Conservation (phyloP, 37 sponge, comb jelly and placozoan genomes). For the Dysidea cf. avara region DNA sequence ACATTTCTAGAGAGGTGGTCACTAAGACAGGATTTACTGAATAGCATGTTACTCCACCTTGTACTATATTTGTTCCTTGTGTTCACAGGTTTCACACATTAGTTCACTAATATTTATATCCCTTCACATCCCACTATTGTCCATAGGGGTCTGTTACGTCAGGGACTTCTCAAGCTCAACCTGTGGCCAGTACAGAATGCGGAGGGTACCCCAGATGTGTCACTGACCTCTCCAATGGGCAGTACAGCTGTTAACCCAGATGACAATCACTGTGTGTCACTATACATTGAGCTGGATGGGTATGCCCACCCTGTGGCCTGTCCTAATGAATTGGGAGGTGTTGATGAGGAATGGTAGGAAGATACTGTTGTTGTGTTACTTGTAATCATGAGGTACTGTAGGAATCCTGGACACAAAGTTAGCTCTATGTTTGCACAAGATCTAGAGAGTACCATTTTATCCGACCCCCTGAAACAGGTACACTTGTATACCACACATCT, state of each 20-base stretch:
- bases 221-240: conserved; percentile 60
- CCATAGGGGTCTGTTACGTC: conserved; percentile 59
- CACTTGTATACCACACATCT: no score
- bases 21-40: no score
- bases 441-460: conserved; percentile 40
- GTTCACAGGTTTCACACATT: no score
- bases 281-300: conserved; percentile 79
- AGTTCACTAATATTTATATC: neutral
- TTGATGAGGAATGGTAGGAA: neutral
- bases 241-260: conserved; percentile 82
- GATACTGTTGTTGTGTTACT: neutral
- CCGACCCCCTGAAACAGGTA: conserved; percentile 53
- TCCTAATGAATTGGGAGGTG: conserved; percentile 47
- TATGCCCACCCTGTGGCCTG: conserved; percentile 89
- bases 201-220: conserved; percentile 8
- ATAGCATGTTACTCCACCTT: neutral
- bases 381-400: neutral
- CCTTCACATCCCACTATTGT: neutral
- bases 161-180: conserved; percentile 65
- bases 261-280: conserved; percentile 67
- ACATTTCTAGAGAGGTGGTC: no score
- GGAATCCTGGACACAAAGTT: neutral
- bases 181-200: conserved; percentile 67
- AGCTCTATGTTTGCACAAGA: conserved; percentile 38
- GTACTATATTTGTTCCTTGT: no score